These are phyloP conservation scores for Potamilus streckersoni DNA, from an alignment of 1,140 invertebrate species.

Conservation along the genomic window DNA sequence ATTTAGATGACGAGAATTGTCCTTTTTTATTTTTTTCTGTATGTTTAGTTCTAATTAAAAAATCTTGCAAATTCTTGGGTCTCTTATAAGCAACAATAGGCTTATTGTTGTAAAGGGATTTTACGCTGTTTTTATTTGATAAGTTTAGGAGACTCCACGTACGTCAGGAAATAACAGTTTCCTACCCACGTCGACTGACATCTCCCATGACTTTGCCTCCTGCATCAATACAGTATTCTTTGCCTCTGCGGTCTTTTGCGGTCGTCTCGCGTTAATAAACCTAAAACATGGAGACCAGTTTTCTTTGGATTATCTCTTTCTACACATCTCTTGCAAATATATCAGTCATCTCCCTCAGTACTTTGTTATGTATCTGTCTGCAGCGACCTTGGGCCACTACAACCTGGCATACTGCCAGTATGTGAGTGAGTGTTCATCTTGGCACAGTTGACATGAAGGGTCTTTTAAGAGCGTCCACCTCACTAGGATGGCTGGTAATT, in stretches of 20 bases:
- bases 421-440: slow-evolving; percentile 7
- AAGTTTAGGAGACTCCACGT: too few relatives aligned
- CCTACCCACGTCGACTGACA: slow-evolving; percentile 12
- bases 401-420: neutral
- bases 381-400: slow-evolving; percentile 12
- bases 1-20: too few relatives aligned
- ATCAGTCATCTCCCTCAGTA: slow-evolving; percentile 9
- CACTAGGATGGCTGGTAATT: slow-evolving; percentile 17
- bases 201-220: slow-evolving; percentile 6
- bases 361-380: slow-evolving; percentile 14
- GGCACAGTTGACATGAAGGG: slow-evolving; percentile 3
- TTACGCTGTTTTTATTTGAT: too few relatives aligned
- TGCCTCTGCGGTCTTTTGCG: neutral
- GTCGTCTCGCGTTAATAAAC: slow-evolving; percentile 1
- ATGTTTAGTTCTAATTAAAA: too few relatives aligned
- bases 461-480: slow-evolving; percentile 14
- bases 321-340: neutral
- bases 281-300: neutral
- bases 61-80: too few relatives aligned
- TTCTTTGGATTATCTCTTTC: neutral
- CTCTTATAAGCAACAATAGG: too few relatives aligned
- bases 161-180: slow-evolving; percentile 23
- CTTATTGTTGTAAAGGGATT: too few relatives aligned
- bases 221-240: neutral
- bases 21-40: too few relatives aligned